phyloP scores from a whole-genome alignment of 1,140 invertebrate genomes.

The Ruditapes philippinarum region DNA sequence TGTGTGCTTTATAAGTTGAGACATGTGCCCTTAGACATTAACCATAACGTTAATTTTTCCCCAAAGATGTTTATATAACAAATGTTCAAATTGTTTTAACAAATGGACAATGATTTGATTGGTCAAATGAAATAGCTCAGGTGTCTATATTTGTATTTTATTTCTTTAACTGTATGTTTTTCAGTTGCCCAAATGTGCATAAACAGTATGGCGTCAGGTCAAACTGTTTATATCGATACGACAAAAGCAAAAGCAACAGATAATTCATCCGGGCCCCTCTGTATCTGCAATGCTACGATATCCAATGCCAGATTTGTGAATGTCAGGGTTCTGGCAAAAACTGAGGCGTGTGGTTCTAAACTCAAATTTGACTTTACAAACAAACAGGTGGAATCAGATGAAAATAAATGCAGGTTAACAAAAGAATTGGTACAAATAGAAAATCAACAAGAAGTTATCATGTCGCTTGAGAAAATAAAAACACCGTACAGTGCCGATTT shows the following conservation, averaged over 20 bases:
- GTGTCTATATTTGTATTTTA: too few species aligned
- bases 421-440: background rate
- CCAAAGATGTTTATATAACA: too few species aligned
- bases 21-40: too few species aligned
- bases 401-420: background rate
- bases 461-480: background rate
- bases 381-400: background rate
- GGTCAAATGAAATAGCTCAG: too few species aligned
- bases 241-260: background rate
- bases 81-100: too few species aligned
- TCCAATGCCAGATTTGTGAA: background rate
- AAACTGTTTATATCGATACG: background rate
- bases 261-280: slow-evolving; percentile 18
- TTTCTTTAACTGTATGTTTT: background rate
- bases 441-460: background rate
- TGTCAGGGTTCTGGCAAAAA: background rate
- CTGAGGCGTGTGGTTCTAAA: background rate
- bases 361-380: background rate
- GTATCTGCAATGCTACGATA: background rate
- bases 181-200: slow-evolving; percentile 9
- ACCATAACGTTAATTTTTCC: too few species aligned
- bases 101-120: too few species aligned
- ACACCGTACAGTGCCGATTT: background rate
- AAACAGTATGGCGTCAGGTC: background rate
- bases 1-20: too few species aligned